Evolutionary conservation across 2,888 invertebrate species (phyloP).

Genomic region (Oithona nana): DNA sequence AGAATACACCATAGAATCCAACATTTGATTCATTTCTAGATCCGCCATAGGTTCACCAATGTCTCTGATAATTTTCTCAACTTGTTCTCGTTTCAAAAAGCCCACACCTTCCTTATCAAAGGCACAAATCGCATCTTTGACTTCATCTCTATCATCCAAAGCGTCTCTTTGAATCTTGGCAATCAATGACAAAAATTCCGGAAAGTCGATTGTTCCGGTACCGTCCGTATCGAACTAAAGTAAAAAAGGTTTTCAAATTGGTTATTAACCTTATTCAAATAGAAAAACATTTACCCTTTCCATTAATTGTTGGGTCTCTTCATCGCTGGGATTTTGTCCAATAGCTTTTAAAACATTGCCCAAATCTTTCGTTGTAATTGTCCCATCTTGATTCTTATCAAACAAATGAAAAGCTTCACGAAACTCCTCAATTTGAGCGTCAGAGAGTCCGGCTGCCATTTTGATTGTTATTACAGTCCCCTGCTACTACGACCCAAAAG

Average conservation of each 20-base stretch:
- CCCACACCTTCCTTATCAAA: not conserved
- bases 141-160: not conserved
- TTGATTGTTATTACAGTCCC: too few species aligned
- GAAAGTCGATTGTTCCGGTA: not conserved
- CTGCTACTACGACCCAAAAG: too few species aligned
- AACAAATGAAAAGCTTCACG: not conserved
- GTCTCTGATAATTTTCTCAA: not conserved
- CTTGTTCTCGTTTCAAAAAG: not conserved
- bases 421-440: slow-evolving; percentile 4
- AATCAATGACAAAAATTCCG: not conserved
- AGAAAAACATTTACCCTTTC: not conserved
- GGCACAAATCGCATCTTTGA: not conserved
- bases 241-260: not conserved
- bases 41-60: not conserved
- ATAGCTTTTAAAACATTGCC: not conserved
- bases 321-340: not conserved
- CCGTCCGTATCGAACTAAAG: not conserved
- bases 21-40: not conserved
- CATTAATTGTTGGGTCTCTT: not conserved
- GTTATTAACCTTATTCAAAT: not conserved
- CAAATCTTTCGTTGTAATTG: slow-evolving; percentile 5
- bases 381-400: not conserved
- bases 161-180: not conserved
- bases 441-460: slow-evolving; percentile 1
- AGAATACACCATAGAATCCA: not conserved